phyloP scores from a whole-genome alignment of 2,113 vertebrate species.

The Plecturocebus donacophilus region DNA sequence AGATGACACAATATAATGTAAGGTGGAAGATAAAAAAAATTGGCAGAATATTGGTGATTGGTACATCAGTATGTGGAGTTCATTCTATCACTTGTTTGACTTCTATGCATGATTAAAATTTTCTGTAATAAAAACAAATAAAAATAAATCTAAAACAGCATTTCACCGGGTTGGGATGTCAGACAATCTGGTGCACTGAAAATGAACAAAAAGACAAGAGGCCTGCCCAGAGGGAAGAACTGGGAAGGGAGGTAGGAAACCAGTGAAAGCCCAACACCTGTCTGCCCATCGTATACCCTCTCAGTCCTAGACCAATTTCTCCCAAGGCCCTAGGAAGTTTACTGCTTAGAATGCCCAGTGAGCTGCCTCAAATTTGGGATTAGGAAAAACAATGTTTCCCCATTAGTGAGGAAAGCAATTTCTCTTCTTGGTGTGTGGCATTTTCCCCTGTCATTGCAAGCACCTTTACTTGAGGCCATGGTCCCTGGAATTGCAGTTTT shows the following conservation, averaged over 20 bases:
- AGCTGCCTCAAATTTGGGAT: neutral
- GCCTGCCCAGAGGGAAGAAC: neutral
- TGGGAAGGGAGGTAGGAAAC: neutral
- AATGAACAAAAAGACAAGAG: neutral
- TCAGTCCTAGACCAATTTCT: neutral
- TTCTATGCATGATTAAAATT: neutral
- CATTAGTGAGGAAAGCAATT: neutral
- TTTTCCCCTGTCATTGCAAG: neutral
- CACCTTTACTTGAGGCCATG: neutral
- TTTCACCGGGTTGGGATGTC: neutral
- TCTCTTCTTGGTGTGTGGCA: neutral
- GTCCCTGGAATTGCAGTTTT: neutral
- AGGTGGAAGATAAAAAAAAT: neutral
- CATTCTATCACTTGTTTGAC: neutral
- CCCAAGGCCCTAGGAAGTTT: neutral
- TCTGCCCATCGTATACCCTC: neutral
- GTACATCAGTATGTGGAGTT: neutral
- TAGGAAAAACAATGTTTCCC: neutral
- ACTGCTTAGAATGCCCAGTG: neutral
- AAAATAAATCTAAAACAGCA: neutral
- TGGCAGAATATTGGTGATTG: neutral
- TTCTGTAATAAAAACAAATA: neutral
- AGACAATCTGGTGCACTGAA: neutral
- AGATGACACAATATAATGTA: neutral
- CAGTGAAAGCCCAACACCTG: neutral